Evolutionary conservation across 2,888 invertebrate species (phyloP).

Genomic region (Allygus modestus): DNA sequence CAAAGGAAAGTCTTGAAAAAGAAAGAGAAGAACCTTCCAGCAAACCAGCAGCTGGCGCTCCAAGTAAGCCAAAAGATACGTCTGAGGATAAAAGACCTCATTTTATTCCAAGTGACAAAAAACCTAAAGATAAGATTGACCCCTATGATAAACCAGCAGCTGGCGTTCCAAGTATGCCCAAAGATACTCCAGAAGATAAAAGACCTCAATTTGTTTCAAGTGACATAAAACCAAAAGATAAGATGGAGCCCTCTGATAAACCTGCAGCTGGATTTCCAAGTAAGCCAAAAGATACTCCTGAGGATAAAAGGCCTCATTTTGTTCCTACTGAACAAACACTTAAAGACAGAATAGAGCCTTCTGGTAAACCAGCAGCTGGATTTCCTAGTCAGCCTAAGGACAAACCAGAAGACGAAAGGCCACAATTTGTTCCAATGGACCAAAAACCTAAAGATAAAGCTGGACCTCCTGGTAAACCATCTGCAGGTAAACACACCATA

Average conservation of each 20-base stretch:
- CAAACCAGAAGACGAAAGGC: constrained; percentile 24
- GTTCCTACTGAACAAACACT: not conserved
- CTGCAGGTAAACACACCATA: constrained; percentile 24
- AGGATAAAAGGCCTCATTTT: not conserved
- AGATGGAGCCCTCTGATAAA: not conserved
- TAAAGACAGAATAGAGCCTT: not conserved
- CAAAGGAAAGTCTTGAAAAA: constrained; percentile 35
- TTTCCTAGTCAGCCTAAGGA: not conserved
- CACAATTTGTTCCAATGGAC: constrained; percentile 30
- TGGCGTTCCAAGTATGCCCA: not conserved
- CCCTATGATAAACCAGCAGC: not conserved
- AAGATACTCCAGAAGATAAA: not conserved
- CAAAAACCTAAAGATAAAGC: constrained; percentile 18
- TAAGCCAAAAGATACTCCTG: constrained; percentile 31
- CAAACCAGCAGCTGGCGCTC: constrained; percentile 27
- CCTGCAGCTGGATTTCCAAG: constrained; percentile 28
- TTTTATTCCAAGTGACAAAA: not conserved
- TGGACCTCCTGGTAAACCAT: constrained; percentile 3
- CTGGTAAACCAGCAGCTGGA: constrained; percentile 25
- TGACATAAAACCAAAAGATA: constrained; percentile 7
- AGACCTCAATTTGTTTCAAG: not conserved
- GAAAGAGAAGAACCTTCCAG: constrained; percentile 22
- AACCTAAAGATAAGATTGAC: constrained; percentile 1
- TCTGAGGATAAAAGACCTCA: not conserved
- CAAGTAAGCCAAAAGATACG: constrained; percentile 24